A percentile compares a stretch with the other conserved stretches of the same genome.
These are phyloP conservation scores for Lates japonicus DNA, from an alignment of 2,797 vertebrate species.

Conservation along the genomic window DNA sequence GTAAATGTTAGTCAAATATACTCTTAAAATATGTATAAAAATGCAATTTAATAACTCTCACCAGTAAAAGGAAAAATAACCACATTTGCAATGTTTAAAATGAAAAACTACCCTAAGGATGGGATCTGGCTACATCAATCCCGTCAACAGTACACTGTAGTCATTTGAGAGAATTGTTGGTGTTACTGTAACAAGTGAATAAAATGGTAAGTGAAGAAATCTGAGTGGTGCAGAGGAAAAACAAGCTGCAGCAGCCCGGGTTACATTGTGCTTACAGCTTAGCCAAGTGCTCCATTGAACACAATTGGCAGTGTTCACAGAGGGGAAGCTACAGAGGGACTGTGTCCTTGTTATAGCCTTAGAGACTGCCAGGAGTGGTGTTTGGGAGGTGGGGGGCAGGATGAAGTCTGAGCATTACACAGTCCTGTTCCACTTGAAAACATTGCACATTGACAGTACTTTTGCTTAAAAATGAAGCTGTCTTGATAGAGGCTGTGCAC, in stretches of 20 bases:
- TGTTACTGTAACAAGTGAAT: slow-evolving; percentile 3
- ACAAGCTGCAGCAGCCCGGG: slow-evolving; percentile 12
- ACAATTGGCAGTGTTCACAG: slow-evolving; percentile 35
- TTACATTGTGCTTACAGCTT: slow-evolving; percentile 29
- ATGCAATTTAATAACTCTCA: too few species aligned
- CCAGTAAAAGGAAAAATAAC: too few species aligned
- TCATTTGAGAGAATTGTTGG: not conserved
- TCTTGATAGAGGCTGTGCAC: not conserved
- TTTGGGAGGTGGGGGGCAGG: not conserved
- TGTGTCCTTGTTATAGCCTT: slow-evolving; percentile 22
- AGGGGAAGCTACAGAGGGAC: slow-evolving; percentile 11
- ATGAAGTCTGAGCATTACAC: slow-evolving; percentile 2
- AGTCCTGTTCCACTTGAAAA: not conserved
- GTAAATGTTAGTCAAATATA: too few species aligned
- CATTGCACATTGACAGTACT: not conserved
- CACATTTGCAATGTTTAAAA: too few species aligned
- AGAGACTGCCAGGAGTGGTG: not conserved
- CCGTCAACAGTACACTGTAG: not conserved
- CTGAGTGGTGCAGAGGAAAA: slow-evolving; percentile 15
- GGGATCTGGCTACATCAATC: not conserved
- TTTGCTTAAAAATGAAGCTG: not conserved
- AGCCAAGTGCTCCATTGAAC: slow-evolving; percentile 24
- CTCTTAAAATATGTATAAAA: too few species aligned
- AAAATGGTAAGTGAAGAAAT: not conserved
- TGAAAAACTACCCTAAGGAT: too few species aligned